phyloP scores from a whole-genome alignment of 2,113 vertebrate genomes.

The Cynopterus brachyotis region DNA sequence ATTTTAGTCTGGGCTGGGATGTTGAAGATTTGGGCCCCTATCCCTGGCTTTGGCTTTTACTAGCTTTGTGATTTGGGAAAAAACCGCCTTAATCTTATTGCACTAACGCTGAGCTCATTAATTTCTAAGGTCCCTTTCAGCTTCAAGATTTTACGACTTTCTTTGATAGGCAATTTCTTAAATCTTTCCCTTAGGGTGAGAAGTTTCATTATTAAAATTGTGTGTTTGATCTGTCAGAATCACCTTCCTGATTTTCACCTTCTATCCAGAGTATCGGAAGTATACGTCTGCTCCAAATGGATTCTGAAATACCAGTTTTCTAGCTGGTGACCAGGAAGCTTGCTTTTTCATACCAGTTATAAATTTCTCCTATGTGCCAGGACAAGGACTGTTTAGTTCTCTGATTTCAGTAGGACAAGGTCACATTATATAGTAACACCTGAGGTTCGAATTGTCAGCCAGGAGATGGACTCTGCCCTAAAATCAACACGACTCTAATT shows the following conservation, averaged over 20 bases:
- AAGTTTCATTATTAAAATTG: conserved; percentile 49
- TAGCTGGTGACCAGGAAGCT: neutral
- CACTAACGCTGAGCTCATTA: neutral
- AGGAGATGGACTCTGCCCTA: conserved; percentile 15
- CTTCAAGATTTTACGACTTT: conserved; percentile 26
- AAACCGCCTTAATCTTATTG: neutral
- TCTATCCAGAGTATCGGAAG: neutral
- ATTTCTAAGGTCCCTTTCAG: neutral
- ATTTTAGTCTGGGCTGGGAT: neutral
- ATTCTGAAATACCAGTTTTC: conserved; percentile 11
- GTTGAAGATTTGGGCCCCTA: neutral
- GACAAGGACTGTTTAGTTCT: neutral
- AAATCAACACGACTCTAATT: conserved; percentile 5
- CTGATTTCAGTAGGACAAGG: conserved; percentile 22
- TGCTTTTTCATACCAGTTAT: neutral
- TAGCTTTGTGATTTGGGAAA: neutral
- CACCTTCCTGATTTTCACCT: neutral
- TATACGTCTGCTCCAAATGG: neutral
- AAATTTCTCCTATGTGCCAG: conserved; percentile 7
- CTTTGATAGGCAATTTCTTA: conserved; percentile 41
- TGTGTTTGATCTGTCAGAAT: neutral
- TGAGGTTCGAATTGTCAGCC: neutral
- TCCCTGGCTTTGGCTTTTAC: neutral
- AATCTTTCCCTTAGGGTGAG: conserved; percentile 39
- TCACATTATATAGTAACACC: neutral